These are phyloP conservation scores for Sebastes melanostomus DNA, from an alignment of 2,797 vertebrate genomes.

Conservation along the genomic window DNA sequence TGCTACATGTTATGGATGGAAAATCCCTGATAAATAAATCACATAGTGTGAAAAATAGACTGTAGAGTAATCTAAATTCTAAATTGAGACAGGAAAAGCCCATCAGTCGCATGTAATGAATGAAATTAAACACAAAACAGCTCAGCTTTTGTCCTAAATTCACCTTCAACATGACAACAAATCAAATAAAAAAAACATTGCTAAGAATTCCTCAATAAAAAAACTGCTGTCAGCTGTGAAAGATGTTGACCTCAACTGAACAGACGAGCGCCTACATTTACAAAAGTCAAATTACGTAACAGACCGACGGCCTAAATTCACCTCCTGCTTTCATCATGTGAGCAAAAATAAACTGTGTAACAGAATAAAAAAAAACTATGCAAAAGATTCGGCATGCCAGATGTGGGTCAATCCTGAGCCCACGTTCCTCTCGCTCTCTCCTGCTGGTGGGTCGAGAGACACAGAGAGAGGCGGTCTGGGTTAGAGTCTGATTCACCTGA, in stretches of 20 bases:
- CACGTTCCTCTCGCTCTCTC: conserved; percentile 6
- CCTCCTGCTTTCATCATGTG: conserved; percentile 14
- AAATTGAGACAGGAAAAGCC: background rate
- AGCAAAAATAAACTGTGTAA: conserved; percentile 27
- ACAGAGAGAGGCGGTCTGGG: background rate
- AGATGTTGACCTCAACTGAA: background rate
- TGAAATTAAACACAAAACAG: background rate
- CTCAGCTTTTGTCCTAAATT: background rate
- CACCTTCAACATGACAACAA: background rate
- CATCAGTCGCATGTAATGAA: background rate
- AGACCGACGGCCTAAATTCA: conserved; percentile 12
- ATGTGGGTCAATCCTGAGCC: conserved; percentile 61
- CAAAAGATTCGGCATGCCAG: conserved; percentile 33
- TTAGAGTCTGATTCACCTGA: conserved; percentile 39
- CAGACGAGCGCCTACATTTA: background rate
- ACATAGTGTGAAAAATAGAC: background rate
- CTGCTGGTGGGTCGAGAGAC: conserved; percentile 2
- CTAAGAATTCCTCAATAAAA: background rate
- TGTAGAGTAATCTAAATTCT: background rate
- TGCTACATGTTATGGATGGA: background rate
- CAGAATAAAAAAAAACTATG: background rate
- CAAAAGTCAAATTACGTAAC: conserved; percentile 14
- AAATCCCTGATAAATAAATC: conserved; percentile 1
- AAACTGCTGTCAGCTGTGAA: background rate
- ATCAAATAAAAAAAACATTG: background rate